These are phyloP conservation scores for Trichonephila clavata DNA, from an alignment of 1,140 invertebrate species.

Conservation along the genomic window DNA sequence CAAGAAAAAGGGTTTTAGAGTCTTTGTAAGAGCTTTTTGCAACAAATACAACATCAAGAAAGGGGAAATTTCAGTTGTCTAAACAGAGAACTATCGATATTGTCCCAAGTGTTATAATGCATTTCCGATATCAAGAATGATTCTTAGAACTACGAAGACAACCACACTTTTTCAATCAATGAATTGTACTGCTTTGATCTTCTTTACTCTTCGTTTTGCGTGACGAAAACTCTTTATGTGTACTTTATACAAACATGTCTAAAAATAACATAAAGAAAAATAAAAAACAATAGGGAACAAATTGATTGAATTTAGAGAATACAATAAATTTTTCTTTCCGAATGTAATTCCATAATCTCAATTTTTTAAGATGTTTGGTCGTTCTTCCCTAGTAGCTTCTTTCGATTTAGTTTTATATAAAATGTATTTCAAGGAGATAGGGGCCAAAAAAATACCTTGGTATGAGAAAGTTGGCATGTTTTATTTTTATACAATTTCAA, in stretches of 20 bases:
- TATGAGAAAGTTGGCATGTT: no score
- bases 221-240: no score
- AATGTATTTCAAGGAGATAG: no score
- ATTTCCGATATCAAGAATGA: slow-evolving; percentile 59
- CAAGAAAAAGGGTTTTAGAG: not conserved
- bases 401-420: no score
- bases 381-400: no score
- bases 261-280: not conserved
- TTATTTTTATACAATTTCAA: no score
- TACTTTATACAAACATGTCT: not conserved
- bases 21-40: not conserved
- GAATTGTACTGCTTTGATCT: slow-evolving; percentile 23
- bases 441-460: no score
- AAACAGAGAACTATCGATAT: slow-evolving; percentile 61
- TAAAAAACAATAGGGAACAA: not conserved
- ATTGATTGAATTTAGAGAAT: slow-evolving; percentile 60
- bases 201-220: not conserved
- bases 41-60: slow-evolving; percentile 23
- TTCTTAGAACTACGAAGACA: slow-evolving; percentile 40
- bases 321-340: not conserved
- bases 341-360: no score
- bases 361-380: no score
- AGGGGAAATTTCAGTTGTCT: not conserved
- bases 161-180: slow-evolving; percentile 39
- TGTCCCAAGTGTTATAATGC: slow-evolving; percentile 54